Evolutionary conservation across 2,888 invertebrate species (phyloP).

Genomic region (Orthosia gothica): DNA sequence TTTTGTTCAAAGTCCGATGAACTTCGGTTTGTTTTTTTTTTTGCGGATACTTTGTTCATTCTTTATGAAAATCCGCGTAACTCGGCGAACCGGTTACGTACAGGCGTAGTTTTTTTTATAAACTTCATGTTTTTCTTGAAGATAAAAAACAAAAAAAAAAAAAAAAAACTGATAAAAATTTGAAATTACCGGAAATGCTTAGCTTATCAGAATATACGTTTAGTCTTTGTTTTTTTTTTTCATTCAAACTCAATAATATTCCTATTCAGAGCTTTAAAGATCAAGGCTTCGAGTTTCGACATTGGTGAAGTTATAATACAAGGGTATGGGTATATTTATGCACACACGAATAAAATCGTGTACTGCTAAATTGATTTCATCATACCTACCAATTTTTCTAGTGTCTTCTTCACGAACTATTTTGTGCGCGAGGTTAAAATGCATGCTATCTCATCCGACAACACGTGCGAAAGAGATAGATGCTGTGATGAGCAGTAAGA

Average conservation of each 20-base stretch:
- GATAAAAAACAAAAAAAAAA: too few species aligned
- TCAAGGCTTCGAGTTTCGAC: neutral
- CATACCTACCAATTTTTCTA: too few species aligned
- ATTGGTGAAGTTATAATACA: neutral
- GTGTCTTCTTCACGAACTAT: too few species aligned
- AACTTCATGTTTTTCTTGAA: too few species aligned
- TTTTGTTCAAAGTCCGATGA: conserved; percentile 54
- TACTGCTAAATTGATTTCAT: neutral
- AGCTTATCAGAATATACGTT: too few species aligned
- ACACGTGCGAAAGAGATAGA: too few species aligned
- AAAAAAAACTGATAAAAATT: too few species aligned
- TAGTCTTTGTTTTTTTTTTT: neutral
- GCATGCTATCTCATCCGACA: too few species aligned
- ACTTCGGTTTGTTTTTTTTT: conserved; percentile 25
- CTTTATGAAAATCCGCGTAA: conserved; percentile 8
- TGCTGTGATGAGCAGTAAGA: too few species aligned
- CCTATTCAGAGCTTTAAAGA: too few species aligned
- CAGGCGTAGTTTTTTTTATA: too few species aligned
- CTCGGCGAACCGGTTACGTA: neutral
- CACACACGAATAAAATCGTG: neutral
- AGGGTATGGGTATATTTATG: neutral
- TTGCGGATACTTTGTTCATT: conserved; percentile 15
- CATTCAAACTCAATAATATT: neutral
- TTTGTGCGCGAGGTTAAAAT: too few species aligned
- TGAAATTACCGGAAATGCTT: neutral